A percentile compares a stretch with the other conserved stretches of the same genome.
Conservation (phyloP, 2,888 invertebrate species). For the Lasioglossum malachurum region DNA sequence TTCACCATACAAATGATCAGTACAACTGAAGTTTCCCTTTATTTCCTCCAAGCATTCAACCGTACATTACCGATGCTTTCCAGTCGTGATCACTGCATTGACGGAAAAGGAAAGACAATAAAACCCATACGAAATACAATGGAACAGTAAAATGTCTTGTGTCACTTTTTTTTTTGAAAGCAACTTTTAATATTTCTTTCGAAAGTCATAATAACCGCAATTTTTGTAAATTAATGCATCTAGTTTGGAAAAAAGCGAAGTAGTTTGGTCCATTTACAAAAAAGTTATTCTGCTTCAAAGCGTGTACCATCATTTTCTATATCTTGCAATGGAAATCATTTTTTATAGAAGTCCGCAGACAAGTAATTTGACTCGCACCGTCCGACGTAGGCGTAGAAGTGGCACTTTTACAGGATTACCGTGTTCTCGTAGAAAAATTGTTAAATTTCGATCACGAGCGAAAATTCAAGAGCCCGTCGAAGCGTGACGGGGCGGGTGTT, state of each 20-base stretch:
- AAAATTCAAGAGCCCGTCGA: neutral
- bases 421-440: slow-evolving; percentile 1
- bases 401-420: neutral
- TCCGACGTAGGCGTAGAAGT: too few relatives aligned
- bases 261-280: too few relatives aligned
- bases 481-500: slow-evolving; percentile 50
- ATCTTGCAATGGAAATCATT: neutral
- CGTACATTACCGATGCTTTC: neutral
- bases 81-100: neutral
- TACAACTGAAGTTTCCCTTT: slow-evolving; percentile 25
- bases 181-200: too few relatives aligned
- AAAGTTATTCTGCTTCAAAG: neutral
- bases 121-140: neutral
- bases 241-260: too few relatives aligned
- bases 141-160: neutral
- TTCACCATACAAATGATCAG: slow-evolving; percentile 1
- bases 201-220: too few relatives aligned
- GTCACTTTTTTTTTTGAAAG: too few relatives aligned
- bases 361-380: neutral
- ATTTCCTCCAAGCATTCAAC: slow-evolving; percentile 28
- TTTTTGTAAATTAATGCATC: too few relatives aligned
- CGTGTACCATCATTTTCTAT: too few relatives aligned
- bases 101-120: neutral
- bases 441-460: slow-evolving; percentile 15
- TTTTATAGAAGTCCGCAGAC: neutral